These are phyloP conservation scores for Gonocerus acuteangulatus DNA, from an alignment of 2,888 invertebrate genomes.

Conservation along the genomic window DNA sequence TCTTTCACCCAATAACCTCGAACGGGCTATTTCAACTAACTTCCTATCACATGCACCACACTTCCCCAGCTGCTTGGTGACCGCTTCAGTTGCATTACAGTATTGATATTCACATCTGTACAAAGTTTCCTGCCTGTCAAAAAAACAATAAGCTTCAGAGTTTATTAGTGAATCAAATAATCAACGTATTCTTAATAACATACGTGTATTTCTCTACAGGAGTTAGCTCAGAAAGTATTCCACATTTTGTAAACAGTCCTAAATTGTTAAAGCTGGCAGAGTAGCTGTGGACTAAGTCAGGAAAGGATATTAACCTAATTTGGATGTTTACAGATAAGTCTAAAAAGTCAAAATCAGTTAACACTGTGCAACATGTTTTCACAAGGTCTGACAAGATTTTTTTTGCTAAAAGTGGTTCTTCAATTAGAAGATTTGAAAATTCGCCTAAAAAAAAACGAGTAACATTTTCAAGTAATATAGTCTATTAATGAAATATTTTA, in stretches of 20 bases:
- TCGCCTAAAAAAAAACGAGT: background rate
- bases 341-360: background rate
- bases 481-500: no score
- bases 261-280: background rate
- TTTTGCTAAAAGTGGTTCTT: conserved; percentile 12
- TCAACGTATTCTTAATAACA: no score
- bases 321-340: background rate
- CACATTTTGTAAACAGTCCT: conserved; percentile 3
- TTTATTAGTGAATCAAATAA: no score
- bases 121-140: conserved; percentile 2
- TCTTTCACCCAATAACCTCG: conserved; percentile 10
- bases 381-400: conserved; percentile 1
- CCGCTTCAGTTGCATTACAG: background rate
- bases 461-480: no score
- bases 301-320: conserved; percentile 2
- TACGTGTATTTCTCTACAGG: conserved; percentile 8
- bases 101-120: background rate
- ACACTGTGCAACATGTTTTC: background rate
- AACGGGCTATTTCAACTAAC: background rate
- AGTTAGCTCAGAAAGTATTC: background rate
- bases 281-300: background rate
- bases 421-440: background rate
- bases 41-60: conserved; percentile 4
- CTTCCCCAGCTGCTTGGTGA: background rate
- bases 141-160: no score